These are phyloP conservation scores for Saiga tatarica DNA, from an alignment of 2,113 vertebrate genomes.

Conservation along the genomic window DNA sequence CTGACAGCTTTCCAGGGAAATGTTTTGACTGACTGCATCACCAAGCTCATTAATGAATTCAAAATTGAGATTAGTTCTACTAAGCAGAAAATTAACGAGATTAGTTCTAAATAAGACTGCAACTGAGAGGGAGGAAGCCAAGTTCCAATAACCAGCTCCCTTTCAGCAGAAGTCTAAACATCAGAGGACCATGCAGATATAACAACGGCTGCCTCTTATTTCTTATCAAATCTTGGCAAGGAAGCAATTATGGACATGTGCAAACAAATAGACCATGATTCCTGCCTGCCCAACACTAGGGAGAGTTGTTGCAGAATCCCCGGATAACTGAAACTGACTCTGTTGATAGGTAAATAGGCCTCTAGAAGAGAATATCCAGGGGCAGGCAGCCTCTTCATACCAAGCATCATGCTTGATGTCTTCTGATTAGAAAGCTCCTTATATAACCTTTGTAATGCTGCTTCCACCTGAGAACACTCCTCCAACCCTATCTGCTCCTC, in stretches of 20 bases:
- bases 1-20: neutral
- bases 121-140: neutral
- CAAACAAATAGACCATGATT: neutral
- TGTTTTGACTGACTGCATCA: neutral
- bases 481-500: neutral
- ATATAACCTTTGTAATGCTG: neutral
- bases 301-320: neutral
- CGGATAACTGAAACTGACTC: neutral
- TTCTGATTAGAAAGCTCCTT: neutral
- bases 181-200: neutral
- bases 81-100: too few species aligned
- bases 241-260: neutral
- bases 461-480: neutral
- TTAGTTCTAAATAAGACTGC: neutral
- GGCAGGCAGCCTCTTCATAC: neutral
- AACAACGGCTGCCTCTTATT: neutral
- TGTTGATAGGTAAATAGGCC: neutral
- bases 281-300: neutral
- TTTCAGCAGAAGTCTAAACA: neutral
- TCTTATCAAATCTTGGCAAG: neutral
- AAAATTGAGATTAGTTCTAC: neutral
- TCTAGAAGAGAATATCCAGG: neutral
- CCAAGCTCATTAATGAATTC: neutral
- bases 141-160: neutral
- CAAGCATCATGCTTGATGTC: neutral